Percentiles rank a stretch among this genome's conserved stretches.
Evolutionary conservation across 2,113 vertebrate genomes (phyloP).

Genomic region (Callionymus lyra): DNA sequence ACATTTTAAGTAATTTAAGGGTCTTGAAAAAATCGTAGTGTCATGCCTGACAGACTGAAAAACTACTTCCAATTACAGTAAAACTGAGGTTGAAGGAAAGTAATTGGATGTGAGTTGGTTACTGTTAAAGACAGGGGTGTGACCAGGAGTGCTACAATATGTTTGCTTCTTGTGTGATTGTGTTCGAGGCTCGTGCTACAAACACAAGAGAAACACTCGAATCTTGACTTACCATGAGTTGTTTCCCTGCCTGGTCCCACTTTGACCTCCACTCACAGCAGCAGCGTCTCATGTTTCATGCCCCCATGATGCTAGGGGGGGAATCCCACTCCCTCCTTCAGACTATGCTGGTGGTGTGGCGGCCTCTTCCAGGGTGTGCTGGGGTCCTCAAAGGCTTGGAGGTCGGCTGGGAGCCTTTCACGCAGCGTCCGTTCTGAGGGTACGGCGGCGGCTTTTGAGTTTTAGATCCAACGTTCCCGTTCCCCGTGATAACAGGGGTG

Average conservation of each 20-base stretch:
- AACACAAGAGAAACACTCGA: slow-evolving; percentile 7
- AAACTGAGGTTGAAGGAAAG: no score
- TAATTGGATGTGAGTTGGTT: no score
- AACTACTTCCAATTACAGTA: no score
- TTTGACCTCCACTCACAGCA: slow-evolving; percentile 40
- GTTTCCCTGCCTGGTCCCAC: slow-evolving; percentile 41
- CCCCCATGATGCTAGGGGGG: slow-evolving; percentile 38
- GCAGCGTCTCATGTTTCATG: slow-evolving; percentile 54
- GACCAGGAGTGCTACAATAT: no score
- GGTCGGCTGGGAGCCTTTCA: slow-evolving; percentile 30
- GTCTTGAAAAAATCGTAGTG: no score
- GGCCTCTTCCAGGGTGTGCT: slow-evolving; percentile 41
- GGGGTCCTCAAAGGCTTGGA: slow-evolving; percentile 36
- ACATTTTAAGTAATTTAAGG: no score
- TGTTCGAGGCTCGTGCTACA: background rate
- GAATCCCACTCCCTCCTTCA: slow-evolving; percentile 44
- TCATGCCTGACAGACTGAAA: no score
- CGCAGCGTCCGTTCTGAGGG: slow-evolving; percentile 57
- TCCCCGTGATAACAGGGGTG: slow-evolving; percentile 35
- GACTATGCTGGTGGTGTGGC: slow-evolving; percentile 57
- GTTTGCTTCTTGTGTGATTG: no score
- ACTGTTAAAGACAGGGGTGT: no score
- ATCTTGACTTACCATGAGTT: slow-evolving; percentile 43
- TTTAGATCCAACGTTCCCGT: slow-evolving; percentile 31
- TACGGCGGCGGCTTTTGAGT: slow-evolving; percentile 63